phyloP scores from a whole-genome alignment of 2,113 vertebrate genomes.

The Hemichromis elongatus region DNA sequence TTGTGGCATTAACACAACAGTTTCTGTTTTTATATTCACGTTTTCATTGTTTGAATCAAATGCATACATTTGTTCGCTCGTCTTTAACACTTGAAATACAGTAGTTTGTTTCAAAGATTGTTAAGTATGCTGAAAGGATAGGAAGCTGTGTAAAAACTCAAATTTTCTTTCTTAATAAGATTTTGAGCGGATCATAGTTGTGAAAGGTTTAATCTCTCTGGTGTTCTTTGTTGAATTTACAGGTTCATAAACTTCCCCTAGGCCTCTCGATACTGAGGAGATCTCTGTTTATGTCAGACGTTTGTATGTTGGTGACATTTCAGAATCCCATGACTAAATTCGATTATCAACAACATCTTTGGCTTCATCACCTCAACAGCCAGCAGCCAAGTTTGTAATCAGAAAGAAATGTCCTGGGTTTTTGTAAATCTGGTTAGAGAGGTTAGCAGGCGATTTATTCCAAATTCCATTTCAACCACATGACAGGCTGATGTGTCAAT shows the following conservation, averaged over 20 bases:
- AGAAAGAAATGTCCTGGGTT: conserved; percentile 16
- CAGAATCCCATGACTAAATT: conserved; percentile 45
- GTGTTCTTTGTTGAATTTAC: not conserved
- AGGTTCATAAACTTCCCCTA: not conserved
- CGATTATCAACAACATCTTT: conserved; percentile 17
- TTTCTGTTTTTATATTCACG: not conserved
- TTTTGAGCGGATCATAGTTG: not conserved
- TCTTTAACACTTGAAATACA: not conserved
- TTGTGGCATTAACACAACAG: not conserved
- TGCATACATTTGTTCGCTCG: not conserved
- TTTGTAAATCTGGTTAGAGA: conserved; percentile 37
- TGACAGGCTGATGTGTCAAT: conserved; percentile 35
- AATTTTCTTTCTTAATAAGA: not conserved
- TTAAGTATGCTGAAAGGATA: not conserved
- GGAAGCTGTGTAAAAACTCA: not conserved
- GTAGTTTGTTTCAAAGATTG: not conserved
- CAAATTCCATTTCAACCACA: conserved; percentile 27
- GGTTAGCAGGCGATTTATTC: conserved; percentile 1
- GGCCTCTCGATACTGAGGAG: not conserved
- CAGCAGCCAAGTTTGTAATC: conserved; percentile 2
- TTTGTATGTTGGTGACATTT: conserved; percentile 4
- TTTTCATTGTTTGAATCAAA: not conserved
- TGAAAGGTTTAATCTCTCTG: not conserved
- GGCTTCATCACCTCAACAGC: not conserved
- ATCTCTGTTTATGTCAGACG: not conserved